These are phyloP conservation scores for Incurvaria masculella DNA, from an alignment of 2,888 invertebrate genomes.

Conservation along the genomic window DNA sequence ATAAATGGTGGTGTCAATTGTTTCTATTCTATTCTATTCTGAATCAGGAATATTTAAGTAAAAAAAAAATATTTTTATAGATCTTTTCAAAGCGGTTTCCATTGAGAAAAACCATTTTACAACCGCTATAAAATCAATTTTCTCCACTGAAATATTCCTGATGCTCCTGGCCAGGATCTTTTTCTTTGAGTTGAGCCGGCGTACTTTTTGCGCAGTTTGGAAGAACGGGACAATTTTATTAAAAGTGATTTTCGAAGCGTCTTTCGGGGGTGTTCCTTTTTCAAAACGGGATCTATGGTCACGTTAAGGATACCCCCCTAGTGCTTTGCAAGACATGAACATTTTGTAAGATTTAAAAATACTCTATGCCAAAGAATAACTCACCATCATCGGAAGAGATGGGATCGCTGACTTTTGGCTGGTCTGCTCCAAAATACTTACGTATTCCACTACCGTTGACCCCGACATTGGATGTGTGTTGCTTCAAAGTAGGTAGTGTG, in stretches of 20 bases:
- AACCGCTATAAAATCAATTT: not conserved
- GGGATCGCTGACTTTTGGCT: conserved; percentile 39
- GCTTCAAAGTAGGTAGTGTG: too few relatives aligned
- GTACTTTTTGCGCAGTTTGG: not conserved
- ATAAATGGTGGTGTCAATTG: too few relatives aligned
- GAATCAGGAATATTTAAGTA: conserved; percentile 18
- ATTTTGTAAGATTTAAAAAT: not conserved
- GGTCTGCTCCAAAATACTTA: conserved; percentile 20
- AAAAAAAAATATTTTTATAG: not conserved
- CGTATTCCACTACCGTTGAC: conserved; percentile 46
- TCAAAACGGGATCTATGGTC: conserved; percentile 14
- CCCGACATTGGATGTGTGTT: conserved; percentile 32
- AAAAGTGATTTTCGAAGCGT: conserved; percentile 2
- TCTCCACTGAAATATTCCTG: too few relatives aligned
- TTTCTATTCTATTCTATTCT: conserved; percentile 26
- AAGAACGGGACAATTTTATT: conserved; percentile 4
- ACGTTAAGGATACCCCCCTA: not conserved
- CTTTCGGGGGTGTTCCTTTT: conserved; percentile 3
- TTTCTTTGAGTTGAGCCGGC: not conserved
- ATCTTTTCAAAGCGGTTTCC: conserved; percentile 8
- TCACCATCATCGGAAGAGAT: conserved; percentile 38
- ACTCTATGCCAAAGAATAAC: conserved; percentile 17
- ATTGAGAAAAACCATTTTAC: conserved; percentile 6
- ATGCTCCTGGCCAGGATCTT: too few relatives aligned
- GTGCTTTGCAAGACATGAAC: too few relatives aligned